phyloP scores from a whole-genome alignment of 2,113 vertebrate species.

The Petrocephalus microphthalmus region DNA sequence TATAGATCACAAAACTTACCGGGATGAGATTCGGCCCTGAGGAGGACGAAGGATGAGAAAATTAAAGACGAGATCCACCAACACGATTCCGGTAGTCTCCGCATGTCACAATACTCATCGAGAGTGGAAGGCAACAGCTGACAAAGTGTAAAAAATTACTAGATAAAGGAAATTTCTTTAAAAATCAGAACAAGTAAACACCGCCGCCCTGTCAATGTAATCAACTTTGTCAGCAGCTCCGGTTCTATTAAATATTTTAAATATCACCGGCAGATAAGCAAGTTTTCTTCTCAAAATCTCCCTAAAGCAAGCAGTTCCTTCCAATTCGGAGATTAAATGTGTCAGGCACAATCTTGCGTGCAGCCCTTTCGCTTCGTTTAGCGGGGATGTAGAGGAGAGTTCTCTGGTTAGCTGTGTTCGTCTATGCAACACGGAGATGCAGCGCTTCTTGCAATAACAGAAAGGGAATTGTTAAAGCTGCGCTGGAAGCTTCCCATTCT shows the following conservation, averaged over 20 bases:
- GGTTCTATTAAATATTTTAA: slow-evolving; percentile 47
- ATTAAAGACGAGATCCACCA: slow-evolving; percentile 89
- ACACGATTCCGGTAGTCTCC: slow-evolving; percentile 88
- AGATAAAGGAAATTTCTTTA: neutral
- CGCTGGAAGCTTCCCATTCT: slow-evolving; percentile 73
- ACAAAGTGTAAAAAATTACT: neutral
- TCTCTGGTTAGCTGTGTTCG: slow-evolving; percentile 49
- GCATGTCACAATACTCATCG: slow-evolving; percentile 94
- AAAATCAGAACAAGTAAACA: slow-evolving; percentile 35
- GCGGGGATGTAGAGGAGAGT: slow-evolving; percentile 42
- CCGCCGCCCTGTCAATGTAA: slow-evolving; percentile 41
- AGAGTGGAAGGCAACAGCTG: slow-evolving; percentile 66
- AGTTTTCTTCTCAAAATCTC: slow-evolving; percentile 45
- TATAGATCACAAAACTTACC: slow-evolving; percentile 65
- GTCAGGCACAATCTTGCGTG: slow-evolving; percentile 35
- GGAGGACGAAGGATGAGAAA: slow-evolving; percentile 80
- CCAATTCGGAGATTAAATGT: slow-evolving; percentile 47
- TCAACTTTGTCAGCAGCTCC: slow-evolving; percentile 39
- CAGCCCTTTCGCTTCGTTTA: slow-evolving; percentile 49
- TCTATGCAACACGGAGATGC: slow-evolving; percentile 61
- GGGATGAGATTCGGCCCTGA: slow-evolving; percentile 80
- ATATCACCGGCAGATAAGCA: slow-evolving; percentile 40
- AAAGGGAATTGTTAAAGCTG: slow-evolving; percentile 51
- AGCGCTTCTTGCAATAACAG: slow-evolving; percentile 51
- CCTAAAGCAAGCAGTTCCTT: slow-evolving; percentile 54